Conservation (phyloP, 1,140 invertebrate species). For the Galleria mellonella region DNA sequence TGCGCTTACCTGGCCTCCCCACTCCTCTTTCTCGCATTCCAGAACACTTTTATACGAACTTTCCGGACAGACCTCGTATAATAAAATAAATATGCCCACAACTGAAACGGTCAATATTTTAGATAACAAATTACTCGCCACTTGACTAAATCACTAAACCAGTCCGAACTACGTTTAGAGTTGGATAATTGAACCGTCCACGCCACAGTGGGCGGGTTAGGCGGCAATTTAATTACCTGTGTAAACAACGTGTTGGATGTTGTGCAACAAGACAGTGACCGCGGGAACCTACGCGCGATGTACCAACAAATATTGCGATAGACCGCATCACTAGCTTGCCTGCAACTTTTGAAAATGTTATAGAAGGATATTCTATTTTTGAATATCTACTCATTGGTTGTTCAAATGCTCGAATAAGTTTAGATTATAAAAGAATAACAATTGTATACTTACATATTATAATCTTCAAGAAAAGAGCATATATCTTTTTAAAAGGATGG, state of each 20-base stretch:
- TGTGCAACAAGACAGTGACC: slow-evolving; percentile 26
- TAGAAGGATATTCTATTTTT: too few species aligned
- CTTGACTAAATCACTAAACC: background rate
- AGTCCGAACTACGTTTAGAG: slow-evolving; percentile 11
- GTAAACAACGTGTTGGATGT: slow-evolving; percentile 24
- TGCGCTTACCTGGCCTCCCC: too few species aligned
- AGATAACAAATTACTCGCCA: too few species aligned
- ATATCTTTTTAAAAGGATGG: too few species aligned
- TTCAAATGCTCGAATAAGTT: slow-evolving; percentile 10
- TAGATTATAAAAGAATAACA: background rate
- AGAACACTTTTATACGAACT: too few species aligned
- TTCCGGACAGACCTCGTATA: too few species aligned
- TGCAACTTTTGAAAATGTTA: slow-evolving; percentile 6
- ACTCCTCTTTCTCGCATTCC: too few species aligned
- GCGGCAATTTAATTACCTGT: slow-evolving; percentile 27
- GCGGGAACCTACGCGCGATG: slow-evolving; percentile 14
- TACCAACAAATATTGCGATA: slow-evolving; percentile 14
- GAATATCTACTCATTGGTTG: too few species aligned
- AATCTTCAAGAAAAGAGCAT: too few species aligned
- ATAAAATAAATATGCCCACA: too few species aligned
- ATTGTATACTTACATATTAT: too few species aligned
- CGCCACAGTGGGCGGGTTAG: slow-evolving; percentile 17
- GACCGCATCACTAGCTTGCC: slow-evolving; percentile 5
- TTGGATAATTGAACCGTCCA: slow-evolving; percentile 29
- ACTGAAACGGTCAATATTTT: too few species aligned